phyloP scores from a whole-genome alignment of 1,140 invertebrate genomes.

The Lanistes nyassanus region DNA sequence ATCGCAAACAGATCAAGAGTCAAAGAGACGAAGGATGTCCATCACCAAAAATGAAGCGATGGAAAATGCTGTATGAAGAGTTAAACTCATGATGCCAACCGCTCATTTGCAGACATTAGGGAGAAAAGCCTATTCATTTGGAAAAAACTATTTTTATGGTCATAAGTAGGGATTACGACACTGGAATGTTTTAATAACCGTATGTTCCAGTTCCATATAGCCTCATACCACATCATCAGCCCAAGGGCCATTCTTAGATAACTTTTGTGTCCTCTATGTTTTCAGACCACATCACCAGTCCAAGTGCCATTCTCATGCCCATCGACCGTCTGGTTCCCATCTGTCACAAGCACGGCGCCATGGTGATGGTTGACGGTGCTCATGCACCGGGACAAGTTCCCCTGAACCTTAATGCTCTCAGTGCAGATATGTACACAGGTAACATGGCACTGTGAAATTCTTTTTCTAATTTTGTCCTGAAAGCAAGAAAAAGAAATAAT shows the following conservation, averaged over 20 bases:
- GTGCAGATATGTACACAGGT: slow-evolving; percentile 55
- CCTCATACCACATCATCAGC: neutral
- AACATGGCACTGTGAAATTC: neutral
- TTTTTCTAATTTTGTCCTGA: neutral
- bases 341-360: slow-evolving; percentile 41
- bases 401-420: slow-evolving; percentile 44
- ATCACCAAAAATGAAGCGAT: no score
- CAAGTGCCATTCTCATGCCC: slow-evolving; percentile 45
- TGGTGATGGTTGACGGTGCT: slow-evolving; percentile 53
- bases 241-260: neutral
- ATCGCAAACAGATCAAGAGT: no score
- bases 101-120: no score
- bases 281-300: slow-evolving; percentile 50
- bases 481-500: neutral
- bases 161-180: no score
- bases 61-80: no score
- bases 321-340: slow-evolving; percentile 41
- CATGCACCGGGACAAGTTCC: slow-evolving; percentile 52
- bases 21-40: no score
- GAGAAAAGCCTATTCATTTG: no score
- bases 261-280: slow-evolving; percentile 11
- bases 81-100: no score
- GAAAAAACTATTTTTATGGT: no score
- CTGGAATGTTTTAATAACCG: no score
- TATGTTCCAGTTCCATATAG: neutral